These are phyloP conservation scores for Neopipo cinnamomea DNA, from an alignment of 2,113 vertebrate species.

Conservation along the genomic window DNA sequence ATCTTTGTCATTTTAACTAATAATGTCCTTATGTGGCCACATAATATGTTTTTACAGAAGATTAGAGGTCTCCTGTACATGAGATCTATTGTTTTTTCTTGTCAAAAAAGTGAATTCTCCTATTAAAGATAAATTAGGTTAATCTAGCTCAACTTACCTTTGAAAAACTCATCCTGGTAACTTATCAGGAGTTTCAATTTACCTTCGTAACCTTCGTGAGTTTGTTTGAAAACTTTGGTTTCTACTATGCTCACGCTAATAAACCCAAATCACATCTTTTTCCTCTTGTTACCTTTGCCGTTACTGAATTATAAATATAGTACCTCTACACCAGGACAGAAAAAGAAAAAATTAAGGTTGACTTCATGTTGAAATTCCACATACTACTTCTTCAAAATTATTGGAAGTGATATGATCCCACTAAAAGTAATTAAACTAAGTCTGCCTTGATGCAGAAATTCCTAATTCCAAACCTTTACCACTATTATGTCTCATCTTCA, in stretches of 20 bases:
- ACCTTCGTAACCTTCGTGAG: not conserved
- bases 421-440: not conserved
- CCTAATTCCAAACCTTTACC: not conserved
- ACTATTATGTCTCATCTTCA: not conserved
- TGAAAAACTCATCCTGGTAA: not conserved
- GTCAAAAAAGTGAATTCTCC: not conserved
- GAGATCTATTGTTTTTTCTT: not conserved
- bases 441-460: not conserved
- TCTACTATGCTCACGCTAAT: not conserved
- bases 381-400: not conserved
- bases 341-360: not conserved
- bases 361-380: not conserved
- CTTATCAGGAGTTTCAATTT: not conserved
- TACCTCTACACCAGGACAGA: not conserved
- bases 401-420: not conserved
- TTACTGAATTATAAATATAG: not conserved
- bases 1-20: not conserved
- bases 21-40: not conserved
- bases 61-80: not conserved
- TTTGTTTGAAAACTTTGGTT: not conserved
- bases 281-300: not conserved
- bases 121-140: not conserved
- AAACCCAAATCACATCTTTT: not conserved
- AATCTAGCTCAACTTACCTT: not conserved
- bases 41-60: not conserved